Base-by-base conservation (phyloP, 1,140 invertebrate genomes). In the Drosophila sulfurigaster region DNA sequence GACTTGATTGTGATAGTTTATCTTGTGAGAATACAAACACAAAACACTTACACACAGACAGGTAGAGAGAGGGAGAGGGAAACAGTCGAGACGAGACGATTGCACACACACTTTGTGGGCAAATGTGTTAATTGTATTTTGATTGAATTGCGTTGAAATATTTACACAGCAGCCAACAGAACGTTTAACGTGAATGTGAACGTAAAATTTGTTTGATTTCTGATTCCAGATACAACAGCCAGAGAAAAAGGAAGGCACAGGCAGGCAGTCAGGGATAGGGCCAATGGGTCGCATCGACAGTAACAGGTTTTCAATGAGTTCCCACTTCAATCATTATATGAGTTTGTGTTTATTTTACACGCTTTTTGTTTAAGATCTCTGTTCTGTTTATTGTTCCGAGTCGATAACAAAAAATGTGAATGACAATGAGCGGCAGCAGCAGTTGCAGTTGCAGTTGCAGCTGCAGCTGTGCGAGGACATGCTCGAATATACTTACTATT, bases 71-170 rank as follows among this genome's bases (percentile, higher is more conserved):
- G 20, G 20, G 20, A 25, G 20, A 25, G 20, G 20, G 3, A 3
- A 25, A 51, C 16, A 3, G 51, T 20, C 2, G 20, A 25, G 20
- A 25, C 20, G 20, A 8, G 15, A 20, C 16, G 15, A 16, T 10
- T 49, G 15, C 13, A 49, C 35, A 68, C 48, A 10, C 35, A 67
- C 51, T 46, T 43, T 57, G 35, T 10, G 43, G 43, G 62, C 52
- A 66, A 67, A 58, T 79, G 74, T 89, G 80, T 88, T 89, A 88
- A 87, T 83, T 83, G 77, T 75, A 72, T 83, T 88, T 65, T 88
- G 83, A 87, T 87, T 83, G 77, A 83, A 80, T 67, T 63, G 67
- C 80, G 82, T 79, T 80, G 67, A 62, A 75, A 72, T 83, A 73
- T 80, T 73, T 82, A 81, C 73, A 77, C 49, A 57, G 58, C 71